Conservation (phyloP, 2,113 vertebrate species). For the Ondatra zibethicus region DNA sequence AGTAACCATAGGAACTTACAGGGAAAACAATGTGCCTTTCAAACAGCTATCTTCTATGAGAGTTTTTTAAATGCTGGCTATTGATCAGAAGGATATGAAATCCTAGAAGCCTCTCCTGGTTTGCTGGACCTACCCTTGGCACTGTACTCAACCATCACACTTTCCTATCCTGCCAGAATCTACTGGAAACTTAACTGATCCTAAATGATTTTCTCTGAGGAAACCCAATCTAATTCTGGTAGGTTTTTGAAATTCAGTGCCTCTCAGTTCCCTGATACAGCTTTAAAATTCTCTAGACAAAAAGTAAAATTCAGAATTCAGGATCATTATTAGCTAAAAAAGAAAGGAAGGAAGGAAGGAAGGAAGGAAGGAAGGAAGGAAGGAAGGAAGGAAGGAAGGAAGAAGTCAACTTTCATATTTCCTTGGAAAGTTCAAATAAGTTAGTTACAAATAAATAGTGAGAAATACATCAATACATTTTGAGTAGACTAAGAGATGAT, state of each 20-base stretch:
- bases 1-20: neutral
- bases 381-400: neutral
- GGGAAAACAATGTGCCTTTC: constrained; percentile 13
- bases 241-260: neutral
- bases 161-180: neutral
- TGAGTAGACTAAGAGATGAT: neutral
- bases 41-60: neutral
- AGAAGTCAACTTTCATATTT: neutral
- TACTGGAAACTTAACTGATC: neutral
- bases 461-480: neutral
- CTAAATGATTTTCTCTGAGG: neutral
- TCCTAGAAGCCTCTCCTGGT: neutral
- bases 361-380: too few species aligned
- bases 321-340: constrained; percentile 24
- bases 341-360: neutral
- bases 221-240: neutral
- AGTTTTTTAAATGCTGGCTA: neutral
- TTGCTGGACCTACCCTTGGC: neutral
- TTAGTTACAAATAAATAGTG: neutral
- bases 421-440: constrained; percentile 24
- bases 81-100: neutral
- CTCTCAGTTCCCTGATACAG: neutral
- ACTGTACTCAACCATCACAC: neutral
- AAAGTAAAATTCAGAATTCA: constrained; percentile 8
- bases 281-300: neutral